Conservation (phyloP, 2,797 vertebrate species). For the Pangasius macronema region DNA sequence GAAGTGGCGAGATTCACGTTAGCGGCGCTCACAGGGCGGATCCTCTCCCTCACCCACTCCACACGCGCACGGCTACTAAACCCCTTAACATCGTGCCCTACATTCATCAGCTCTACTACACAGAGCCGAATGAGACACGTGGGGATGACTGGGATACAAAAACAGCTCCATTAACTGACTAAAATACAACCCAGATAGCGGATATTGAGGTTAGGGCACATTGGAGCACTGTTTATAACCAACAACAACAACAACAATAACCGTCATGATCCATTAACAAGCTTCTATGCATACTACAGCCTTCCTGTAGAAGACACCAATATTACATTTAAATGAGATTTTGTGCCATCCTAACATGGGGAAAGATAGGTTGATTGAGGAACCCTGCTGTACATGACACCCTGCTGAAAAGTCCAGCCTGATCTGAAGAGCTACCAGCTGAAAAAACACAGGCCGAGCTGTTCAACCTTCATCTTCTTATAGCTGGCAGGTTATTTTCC, state of each 20-base stretch:
- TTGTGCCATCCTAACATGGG: neutral
- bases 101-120: neutral
- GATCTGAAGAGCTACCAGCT: neutral
- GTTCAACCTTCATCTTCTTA: neutral
- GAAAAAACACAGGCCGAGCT: neutral
- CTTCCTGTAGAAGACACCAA: neutral
- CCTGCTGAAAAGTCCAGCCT: neutral
- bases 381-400: neutral
- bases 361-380: neutral
- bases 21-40: slow-evolving; percentile 58
- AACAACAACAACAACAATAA: neutral
- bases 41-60: slow-evolving; percentile 44
- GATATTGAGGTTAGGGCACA: neutral
- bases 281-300: neutral
- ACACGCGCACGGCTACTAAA: neutral
- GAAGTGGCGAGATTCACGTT: slow-evolving; percentile 44
- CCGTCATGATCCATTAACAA: neutral
- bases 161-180: neutral
- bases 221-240: neutral
- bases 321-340: neutral
- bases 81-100: neutral
- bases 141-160: neutral
- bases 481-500: neutral
- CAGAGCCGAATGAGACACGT: neutral
- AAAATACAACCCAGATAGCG: no score